Conservation (phyloP, 2,888 invertebrate species). For the Xanthia icteritia region DNA sequence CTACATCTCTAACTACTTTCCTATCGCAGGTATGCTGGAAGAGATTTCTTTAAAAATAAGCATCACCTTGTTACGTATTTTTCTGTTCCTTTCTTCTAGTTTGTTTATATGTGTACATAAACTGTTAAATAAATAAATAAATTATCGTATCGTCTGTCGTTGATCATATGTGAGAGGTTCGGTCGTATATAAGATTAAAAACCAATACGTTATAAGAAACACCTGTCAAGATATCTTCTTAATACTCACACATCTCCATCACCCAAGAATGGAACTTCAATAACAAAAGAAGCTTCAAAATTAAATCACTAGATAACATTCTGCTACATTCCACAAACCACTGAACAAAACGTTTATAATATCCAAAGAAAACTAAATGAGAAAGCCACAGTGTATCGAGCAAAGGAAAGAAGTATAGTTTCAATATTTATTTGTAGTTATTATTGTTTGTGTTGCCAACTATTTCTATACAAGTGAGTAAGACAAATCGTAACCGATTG, state of each 20-base stretch:
- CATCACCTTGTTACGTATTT: too few relatives aligned
- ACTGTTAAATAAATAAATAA: too few relatives aligned
- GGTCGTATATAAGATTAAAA: neutral
- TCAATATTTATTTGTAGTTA: constrained; percentile 68
- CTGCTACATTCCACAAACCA: neutral
- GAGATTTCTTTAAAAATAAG: too few relatives aligned
- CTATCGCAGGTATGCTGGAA: too few relatives aligned
- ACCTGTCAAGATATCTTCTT: neutral
- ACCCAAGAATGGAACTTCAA: neutral
- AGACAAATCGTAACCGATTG: constrained; percentile 66
- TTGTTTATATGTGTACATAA: too few relatives aligned
- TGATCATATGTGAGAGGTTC: neutral
- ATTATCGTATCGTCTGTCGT: neutral
- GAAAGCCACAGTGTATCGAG: constrained; percentile 27
- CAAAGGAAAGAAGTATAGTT: constrained; percentile 48
- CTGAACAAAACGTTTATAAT: neutral
- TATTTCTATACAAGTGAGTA: constrained; percentile 63
- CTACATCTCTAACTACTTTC: too few relatives aligned
- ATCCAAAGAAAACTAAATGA: constrained; percentile 33
- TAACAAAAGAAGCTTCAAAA: neutral
- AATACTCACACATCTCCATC: neutral
- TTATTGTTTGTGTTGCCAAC: constrained; percentile 65
- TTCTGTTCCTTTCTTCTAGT: too few relatives aligned
- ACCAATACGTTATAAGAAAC: neutral
- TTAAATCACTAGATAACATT: neutral